A percentile compares a stretch with the other conserved stretches of the same genome.
phyloP scores from a whole-genome alignment of 2,797 vertebrate species.

The Myotis findleyi region DNA sequence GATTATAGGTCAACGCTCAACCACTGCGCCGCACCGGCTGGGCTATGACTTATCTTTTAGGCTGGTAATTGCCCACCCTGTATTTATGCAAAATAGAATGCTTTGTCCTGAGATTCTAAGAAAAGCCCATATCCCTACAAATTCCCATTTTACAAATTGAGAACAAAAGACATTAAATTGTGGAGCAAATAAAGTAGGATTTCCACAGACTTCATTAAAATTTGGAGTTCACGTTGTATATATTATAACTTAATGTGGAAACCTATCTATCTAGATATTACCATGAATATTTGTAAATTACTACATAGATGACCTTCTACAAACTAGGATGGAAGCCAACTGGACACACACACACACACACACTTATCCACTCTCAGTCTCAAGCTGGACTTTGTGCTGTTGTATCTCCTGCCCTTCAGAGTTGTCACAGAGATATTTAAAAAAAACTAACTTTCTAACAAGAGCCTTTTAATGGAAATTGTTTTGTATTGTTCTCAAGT shows the following conservation, averaged over 20 bases:
- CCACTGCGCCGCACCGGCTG: too few species aligned
- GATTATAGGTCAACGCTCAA: too few species aligned
- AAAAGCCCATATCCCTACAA: neutral
- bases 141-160: neutral
- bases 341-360: neutral
- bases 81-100: neutral
- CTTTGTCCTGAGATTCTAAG: neutral
- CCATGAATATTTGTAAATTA: neutral
- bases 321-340: neutral
- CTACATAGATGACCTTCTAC: neutral
- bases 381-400: neutral
- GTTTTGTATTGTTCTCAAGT: constrained; percentile 22
- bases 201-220: constrained; percentile 45
- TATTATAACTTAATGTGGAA: neutral
- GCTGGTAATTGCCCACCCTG: neutral
- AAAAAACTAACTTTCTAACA: constrained; percentile 25
- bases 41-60: too few species aligned
- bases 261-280: neutral
- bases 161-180: constrained; percentile 19
- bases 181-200: constrained; percentile 42
- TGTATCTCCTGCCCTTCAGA: neutral
- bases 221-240: neutral
- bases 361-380: too few species aligned
- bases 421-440: constrained; percentile 21
- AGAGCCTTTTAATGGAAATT: constrained; percentile 12